Evolutionary conservation across 2,113 vertebrate genomes (phyloP).

Genomic region (Galbula dea): DNA sequence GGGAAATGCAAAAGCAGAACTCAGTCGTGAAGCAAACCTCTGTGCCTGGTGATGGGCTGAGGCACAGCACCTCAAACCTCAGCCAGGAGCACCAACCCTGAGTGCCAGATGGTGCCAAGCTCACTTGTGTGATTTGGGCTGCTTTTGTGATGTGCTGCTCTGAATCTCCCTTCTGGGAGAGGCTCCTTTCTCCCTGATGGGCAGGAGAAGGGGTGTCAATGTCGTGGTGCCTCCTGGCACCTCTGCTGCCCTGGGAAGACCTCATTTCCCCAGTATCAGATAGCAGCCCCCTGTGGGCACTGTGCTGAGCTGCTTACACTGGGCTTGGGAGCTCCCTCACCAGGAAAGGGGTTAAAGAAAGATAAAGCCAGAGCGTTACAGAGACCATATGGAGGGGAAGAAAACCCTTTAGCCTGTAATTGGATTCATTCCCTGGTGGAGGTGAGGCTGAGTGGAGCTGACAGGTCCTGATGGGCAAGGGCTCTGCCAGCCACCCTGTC

Average conservation of each 20-base stretch:
- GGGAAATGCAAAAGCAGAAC: not conserved
- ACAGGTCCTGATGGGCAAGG: conserved; percentile 49
- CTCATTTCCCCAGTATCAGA: not conserved
- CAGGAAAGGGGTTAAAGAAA: conserved; percentile 67
- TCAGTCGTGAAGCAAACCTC: not conserved
- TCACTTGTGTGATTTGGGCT: not conserved
- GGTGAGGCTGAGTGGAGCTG: conserved; percentile 48
- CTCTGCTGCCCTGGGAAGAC: not conserved
- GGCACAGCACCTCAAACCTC: fast-evolving
- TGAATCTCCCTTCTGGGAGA: not conserved
- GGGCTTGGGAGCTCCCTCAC: conserved; percentile 11
- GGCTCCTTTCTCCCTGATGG: not conserved
- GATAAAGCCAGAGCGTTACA: conserved; percentile 38
- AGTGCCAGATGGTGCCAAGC: not conserved
- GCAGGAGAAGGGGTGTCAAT: not conserved
- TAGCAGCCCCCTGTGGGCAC: not conserved
- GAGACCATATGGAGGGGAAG: conserved; percentile 42
- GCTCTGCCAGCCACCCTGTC: conserved; percentile 31
- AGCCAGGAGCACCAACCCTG: fast-evolving
- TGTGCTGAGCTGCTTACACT: conserved; percentile 2
- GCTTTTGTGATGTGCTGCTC: not conserved
- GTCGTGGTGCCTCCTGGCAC: not conserved
- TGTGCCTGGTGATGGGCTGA: not conserved
- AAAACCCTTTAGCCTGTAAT: conserved; percentile 60
- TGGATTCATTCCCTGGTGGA: not conserved